A percentile compares a stretch with the other conserved stretches of the same genome.
phyloP scores from a whole-genome alignment of 2,113 vertebrate species.

The Alethe diademata region DNA sequence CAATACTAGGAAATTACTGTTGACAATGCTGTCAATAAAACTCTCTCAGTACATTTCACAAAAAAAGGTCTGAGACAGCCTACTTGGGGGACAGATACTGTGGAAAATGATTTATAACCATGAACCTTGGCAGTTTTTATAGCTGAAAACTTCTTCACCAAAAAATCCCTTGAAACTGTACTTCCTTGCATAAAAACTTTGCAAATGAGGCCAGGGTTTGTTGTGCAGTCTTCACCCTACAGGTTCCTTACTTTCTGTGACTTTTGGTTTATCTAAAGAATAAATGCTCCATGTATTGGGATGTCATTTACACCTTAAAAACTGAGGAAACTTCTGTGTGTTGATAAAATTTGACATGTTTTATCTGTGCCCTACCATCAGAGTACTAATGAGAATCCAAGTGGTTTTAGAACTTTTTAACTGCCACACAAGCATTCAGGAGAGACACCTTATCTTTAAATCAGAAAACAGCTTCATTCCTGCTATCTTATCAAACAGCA shows the following conservation, averaged over 20 bases:
- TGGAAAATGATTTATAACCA: background rate
- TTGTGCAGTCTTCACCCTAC: background rate
- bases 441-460: conserved; percentile 58
- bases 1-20: background rate
- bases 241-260: background rate
- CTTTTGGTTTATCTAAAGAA: conserved; percentile 36
- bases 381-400: conserved; percentile 60
- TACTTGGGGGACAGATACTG: background rate
- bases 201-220: background rate
- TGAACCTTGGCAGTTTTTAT: background rate
- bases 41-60: background rate
- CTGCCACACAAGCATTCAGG: conserved; percentile 33
- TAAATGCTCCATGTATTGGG: conserved; percentile 1
- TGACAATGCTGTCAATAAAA: background rate
- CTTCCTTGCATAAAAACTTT: background rate
- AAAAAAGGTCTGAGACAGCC: background rate
- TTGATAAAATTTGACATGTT: conserved; percentile 55
- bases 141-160: conserved; percentile 9
- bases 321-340: background rate
- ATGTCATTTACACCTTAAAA: conserved; percentile 39
- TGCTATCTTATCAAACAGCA: conserved; percentile 59
- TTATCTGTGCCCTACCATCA: conserved; percentile 53
- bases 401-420: conserved; percentile 63
- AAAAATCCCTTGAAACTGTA: background rate
- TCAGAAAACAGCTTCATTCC: conserved; percentile 62